Percentiles rank a stretch among this genome's conserved stretches.
Conservation (phyloP, 2,888 invertebrate genomes). For the Arrhopalites spinosus region DNA sequence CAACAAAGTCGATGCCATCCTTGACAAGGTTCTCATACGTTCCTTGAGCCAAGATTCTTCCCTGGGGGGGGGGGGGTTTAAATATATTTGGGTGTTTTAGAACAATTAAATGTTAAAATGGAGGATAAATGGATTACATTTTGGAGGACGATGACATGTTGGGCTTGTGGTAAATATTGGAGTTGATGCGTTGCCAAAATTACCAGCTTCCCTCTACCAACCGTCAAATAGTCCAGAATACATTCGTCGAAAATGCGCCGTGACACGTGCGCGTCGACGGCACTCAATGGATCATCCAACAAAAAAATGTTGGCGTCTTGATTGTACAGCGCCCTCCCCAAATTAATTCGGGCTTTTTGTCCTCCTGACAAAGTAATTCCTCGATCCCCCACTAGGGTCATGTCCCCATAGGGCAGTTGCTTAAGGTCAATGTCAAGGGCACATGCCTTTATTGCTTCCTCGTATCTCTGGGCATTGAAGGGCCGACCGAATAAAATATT, state of each 20-base stretch:
- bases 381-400: constrained; percentile 64
- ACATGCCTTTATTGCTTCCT: constrained; percentile 37
- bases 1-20: constrained; percentile 57
- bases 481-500: constrained; percentile 49
- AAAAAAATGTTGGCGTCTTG: constrained; percentile 59
- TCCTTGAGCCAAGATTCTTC: constrained; percentile 66
- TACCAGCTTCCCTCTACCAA: constrained; percentile 59
- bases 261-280: constrained; percentile 35
- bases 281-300: constrained; percentile 62
- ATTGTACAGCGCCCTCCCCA: constrained; percentile 54
- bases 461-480: constrained; percentile 40
- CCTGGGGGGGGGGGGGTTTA: constrained; percentile 56
- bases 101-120: constrained; percentile 47
- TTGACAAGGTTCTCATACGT: constrained; percentile 65
- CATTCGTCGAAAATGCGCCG: constrained; percentile 57
- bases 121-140: too few species aligned
- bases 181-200: constrained; percentile 76
- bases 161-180: constrained; percentile 61
- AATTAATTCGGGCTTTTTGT: constrained; percentile 63
- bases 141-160: constrained; percentile 40
- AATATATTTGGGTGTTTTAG: constrained; percentile 51
- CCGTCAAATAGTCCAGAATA: constrained; percentile 59
- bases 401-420: constrained; percentile 62
- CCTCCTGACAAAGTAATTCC: constrained; percentile 63
- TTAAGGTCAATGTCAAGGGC: constrained; percentile 48